phyloP scores from a whole-genome alignment of 2,888 invertebrate species.

The Cheilosia scutellata region DNA sequence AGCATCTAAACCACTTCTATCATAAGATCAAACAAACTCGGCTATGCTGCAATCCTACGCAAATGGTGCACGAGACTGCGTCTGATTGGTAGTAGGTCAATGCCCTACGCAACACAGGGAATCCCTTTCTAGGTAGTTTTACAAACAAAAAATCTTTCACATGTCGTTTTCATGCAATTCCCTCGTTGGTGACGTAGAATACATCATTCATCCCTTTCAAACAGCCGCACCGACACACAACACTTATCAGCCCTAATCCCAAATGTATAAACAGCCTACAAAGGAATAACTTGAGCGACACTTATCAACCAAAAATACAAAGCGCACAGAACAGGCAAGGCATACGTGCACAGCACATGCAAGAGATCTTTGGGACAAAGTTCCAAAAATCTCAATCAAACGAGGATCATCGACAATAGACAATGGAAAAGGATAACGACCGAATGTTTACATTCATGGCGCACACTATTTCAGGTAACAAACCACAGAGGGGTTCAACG shows the following conservation, averaged over 20 bases:
- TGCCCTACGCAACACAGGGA: constrained; percentile 30
- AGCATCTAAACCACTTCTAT: neutral
- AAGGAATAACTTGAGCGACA: constrained; percentile 65
- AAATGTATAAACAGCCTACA: constrained; percentile 49
- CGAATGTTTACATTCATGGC: constrained; percentile 37
- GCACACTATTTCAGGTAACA: constrained; percentile 50
- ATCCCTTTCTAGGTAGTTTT: constrained; percentile 40
- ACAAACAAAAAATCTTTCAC: neutral
- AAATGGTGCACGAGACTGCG: constrained; percentile 25
- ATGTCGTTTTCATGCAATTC: neutral
- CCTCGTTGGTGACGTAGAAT: neutral
- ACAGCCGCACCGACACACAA: constrained; percentile 37
- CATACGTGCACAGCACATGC: neutral
- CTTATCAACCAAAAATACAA: constrained; percentile 38
- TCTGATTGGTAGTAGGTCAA: constrained; percentile 49
- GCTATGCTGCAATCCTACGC: neutral
- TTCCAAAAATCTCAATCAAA: constrained; percentile 34
- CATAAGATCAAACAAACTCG: neutral
- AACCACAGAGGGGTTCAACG: constrained; percentile 63
- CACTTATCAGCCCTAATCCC: constrained; percentile 49
- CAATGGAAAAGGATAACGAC: constrained; percentile 44
- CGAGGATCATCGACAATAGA: constrained; percentile 40
- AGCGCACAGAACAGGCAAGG: neutral
- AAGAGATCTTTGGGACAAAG: constrained; percentile 37
- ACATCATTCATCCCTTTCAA: constrained; percentile 54